Percentiles rank a stretch among this genome's conserved stretches.
Conservation (phyloP, 2,113 vertebrate genomes). For the Acinonyx jubatus region DNA sequence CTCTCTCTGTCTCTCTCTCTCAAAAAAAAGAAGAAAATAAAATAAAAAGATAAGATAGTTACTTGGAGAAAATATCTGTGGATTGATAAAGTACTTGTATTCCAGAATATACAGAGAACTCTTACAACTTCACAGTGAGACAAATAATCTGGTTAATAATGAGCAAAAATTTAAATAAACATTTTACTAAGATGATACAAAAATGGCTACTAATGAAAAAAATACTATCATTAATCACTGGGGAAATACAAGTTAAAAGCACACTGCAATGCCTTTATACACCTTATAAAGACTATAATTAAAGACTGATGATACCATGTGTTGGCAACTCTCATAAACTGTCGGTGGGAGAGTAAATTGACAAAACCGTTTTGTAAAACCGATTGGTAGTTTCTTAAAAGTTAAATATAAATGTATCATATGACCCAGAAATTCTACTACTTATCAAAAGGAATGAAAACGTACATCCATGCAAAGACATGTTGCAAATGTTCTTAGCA, state of each 20-base stretch:
- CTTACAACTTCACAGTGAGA: background rate
- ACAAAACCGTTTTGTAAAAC: background rate
- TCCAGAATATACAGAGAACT: background rate
- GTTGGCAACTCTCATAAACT: background rate
- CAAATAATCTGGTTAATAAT: background rate
- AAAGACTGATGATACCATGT: background rate
- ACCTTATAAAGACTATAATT: background rate
- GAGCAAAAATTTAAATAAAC: background rate
- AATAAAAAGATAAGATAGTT: background rate
- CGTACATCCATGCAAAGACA: background rate
- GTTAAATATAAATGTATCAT: background rate
- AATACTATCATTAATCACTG: background rate
- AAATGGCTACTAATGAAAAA: background rate
- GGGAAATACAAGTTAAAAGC: background rate
- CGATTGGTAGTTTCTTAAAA: background rate
- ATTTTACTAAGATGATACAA: background rate
- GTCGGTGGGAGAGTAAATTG: background rate
- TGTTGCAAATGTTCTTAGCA: background rate
- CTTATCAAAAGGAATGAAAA: background rate
- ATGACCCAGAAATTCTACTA: background rate
- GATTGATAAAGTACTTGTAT: background rate
- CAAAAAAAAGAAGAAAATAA: background rate
- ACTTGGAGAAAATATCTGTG: background rate
- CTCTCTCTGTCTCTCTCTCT: no score
- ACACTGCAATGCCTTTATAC: background rate